Base-by-base conservation (phyloP, 1,140 invertebrate species). In the Drosophila gunungcola region DNA sequence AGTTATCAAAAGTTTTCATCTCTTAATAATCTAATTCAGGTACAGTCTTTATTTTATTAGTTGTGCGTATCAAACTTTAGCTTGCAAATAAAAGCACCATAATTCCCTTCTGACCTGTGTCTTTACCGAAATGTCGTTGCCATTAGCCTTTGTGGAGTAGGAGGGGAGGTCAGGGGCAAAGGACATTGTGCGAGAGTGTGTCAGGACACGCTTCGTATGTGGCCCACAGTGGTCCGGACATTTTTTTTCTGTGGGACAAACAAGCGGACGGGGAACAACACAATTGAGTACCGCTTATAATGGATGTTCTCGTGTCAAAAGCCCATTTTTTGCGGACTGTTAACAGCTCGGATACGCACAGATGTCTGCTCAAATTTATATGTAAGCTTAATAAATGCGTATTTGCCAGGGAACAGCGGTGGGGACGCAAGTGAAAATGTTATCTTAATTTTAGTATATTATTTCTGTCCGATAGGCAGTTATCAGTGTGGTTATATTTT, bases 231-330 rank as follows among this genome's bases (percentile, higher is more conserved):
- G 7, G 13, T 60, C 36, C 55, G 29, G 10, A 52, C 46, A 52
- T 43, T 73, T 51, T 73, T 51, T 69, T 25, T 27, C 21, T 34
- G 42, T 36, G 25, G n/a, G 25, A 21, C 4, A 52, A n/a, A 12
- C 42, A 43, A n/a, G 49, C 43, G 6, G 29, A 42, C 21, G 39
- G 64, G 57, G 63, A 74, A 91, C 89, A 85, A 80, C 78, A 74
- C 84, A 89, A 91, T 91, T 91, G 80, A 86, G 67, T 91, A 62
- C 67, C 78, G 69, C 69, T 85, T 83, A 78, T 72, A 90, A 91
- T 85, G 84, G 70, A 72, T 45, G 72, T 62, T 89, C 65, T 86
- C 89, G 84, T 91, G 89, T 91, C 73, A 89, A 91, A 83, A 90
- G 84, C 78, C 74, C 89, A 86, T 91, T 78, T 89, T 80, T 86